A percentile compares a stretch with the other conserved stretches of the same genome.
These are phyloP conservation scores for Eumerus sabulonum DNA, from an alignment of 2,888 invertebrate genomes.

Conservation along the genomic window DNA sequence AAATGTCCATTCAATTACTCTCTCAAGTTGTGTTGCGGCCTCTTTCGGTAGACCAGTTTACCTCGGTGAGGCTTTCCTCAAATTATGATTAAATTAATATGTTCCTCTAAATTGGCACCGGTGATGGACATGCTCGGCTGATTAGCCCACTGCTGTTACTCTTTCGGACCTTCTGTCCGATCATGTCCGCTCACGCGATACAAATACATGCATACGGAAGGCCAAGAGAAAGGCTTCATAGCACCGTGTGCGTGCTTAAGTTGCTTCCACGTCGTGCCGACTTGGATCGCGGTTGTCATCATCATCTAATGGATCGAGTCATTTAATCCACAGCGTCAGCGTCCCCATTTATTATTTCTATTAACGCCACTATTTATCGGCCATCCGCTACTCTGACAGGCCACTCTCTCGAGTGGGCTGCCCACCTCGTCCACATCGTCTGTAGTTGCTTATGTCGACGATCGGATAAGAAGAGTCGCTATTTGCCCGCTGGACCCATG, in stretches of 20 bases:
- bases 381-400: slow-evolving; percentile 33
- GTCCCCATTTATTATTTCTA: slow-evolving; percentile 55
- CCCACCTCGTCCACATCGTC: slow-evolving; percentile 34
- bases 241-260: slow-evolving; percentile 17
- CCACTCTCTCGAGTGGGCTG: slow-evolving; percentile 53
- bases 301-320: slow-evolving; percentile 37
- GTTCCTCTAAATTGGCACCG: slow-evolving; percentile 49
- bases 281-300: slow-evolving; percentile 23
- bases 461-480: slow-evolving; percentile 30
- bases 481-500: slow-evolving; percentile 16
- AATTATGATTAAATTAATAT: slow-evolving; percentile 54
- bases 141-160: slow-evolving; percentile 25
- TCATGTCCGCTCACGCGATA: slow-evolving; percentile 36
- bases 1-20: slow-evolving; percentile 34
- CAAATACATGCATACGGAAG: no score
- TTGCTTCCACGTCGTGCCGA: background rate
- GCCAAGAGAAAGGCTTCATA: background rate
- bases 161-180: slow-evolving; percentile 9
- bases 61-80: background rate
- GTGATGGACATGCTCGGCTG: slow-evolving; percentile 42
- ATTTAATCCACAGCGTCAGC: slow-evolving; percentile 32
- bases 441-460: background rate
- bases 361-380: slow-evolving; percentile 62
- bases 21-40: slow-evolving; percentile 14
- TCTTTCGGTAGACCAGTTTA: background rate